Evolutionary conservation across 2,888 invertebrate genomes (phyloP), one percentile per base, ranked within the genome.

Genomic region (Caenorhabditis afra): DNA sequence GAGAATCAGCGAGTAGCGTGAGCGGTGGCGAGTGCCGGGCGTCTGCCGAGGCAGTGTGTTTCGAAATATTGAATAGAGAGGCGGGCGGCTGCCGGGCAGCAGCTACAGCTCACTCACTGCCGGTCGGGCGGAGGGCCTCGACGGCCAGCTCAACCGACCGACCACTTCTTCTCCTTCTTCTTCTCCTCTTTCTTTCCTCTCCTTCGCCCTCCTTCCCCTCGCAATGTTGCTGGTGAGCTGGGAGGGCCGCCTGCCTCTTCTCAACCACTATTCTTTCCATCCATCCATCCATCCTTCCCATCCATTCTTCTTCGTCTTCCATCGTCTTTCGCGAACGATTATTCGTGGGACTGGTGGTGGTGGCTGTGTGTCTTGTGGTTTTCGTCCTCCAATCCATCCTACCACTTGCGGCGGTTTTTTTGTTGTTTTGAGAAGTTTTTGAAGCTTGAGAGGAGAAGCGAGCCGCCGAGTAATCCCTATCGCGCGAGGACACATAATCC

Each of bases 21-120:
- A 37, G 47, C 16, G 18, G 10, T 4, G 50, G 11, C 18, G 23
- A 8, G 5, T 5, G 49, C 23, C n/a, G n/a, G 35, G 49, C 55
- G 49, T n/a, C n/a, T 55, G 49, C 45, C 41, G 14, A 4, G 5
- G 12, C 58, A 49, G 68, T 68, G 50, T 68, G 59, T 68, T 68
- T 68, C 68, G 68, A 68, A 68, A 68, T 68, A 68, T 49, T 52
- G 59, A 23, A 55, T 55, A 45, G 41, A 41, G 41, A 41, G n/a
- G n/a, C n/a, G n/a, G n/a, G 41, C 41, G 41, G 41, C 41, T 41
- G 29, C 29, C 29, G 41, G 41, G 41, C 4, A 37, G 37, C n/a
- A 53, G 65, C 53, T 35, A 22, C 22, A 47, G 47, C 47, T n/a
- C 59, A 44, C 14, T 58, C 41, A 49, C 14, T 10, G 50, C 41